These are phyloP conservation scores for Tuberolachnus salignus DNA, from an alignment of 2,888 invertebrate genomes.

Conservation along the genomic window DNA sequence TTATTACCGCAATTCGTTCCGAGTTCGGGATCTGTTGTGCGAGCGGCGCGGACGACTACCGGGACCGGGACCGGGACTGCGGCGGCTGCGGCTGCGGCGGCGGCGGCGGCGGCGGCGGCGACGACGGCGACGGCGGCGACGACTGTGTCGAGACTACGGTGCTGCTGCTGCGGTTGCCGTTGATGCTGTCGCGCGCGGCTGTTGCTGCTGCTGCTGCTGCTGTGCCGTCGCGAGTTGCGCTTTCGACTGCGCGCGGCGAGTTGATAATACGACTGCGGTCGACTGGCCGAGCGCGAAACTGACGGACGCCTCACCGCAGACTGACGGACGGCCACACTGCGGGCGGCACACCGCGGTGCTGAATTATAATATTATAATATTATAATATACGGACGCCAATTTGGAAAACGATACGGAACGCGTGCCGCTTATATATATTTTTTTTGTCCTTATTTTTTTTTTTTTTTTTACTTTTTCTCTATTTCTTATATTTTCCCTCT, in stretches of 20 bases:
- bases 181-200: neutral
- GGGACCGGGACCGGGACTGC: too few relatives aligned
- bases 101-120: too few relatives aligned
- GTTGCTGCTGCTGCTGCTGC: constrained; percentile 2
- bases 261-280: neutral
- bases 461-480: constrained; percentile 34
- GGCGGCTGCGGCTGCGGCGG: too few relatives aligned
- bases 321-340: constrained; percentile 5
- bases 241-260: too few relatives aligned
- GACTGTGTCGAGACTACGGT: neutral
- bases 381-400: constrained; percentile 37
- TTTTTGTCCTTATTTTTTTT: too few relatives aligned
- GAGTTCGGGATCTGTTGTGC: too few relatives aligned
- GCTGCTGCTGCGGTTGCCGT: neutral
- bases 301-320: neutral
- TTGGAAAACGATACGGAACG: constrained; percentile 50
- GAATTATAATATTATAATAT: too few relatives aligned
- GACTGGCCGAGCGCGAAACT: neutral
- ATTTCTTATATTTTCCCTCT: constrained; percentile 25
- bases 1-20: too few relatives aligned
- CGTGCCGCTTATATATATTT: too few relatives aligned
- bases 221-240: neutral
- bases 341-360: too few relatives aligned
- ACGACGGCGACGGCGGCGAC: neutral
- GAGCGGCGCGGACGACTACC: too few relatives aligned